Base-by-base conservation (phyloP, 2,888 invertebrate genomes). In the Dendrolimus houi region DNA sequence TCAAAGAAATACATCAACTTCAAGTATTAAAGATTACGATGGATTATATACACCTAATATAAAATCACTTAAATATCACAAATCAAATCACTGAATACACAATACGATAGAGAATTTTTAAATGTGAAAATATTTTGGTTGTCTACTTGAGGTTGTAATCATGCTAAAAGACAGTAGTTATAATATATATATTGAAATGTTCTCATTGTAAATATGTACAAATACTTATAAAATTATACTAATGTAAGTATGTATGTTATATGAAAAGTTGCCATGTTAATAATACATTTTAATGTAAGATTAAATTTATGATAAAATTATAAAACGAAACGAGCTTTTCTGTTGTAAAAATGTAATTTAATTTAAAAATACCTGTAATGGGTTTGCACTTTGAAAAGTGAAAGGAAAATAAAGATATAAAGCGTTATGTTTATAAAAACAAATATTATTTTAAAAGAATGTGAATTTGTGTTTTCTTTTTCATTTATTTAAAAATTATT, bases 251-350 rank as follows among this genome's bases (percentile, higher is more conserved):
- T 68, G 72, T 74, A 76, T 72, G 71, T 73, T 77, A 74, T 73
- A 81, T 71, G 71, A 78, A 70, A 60, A 66, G 82, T 83, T 83
- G 83, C 83, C 83, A 83, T 82, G 81, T 74, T 66, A 59, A 57
- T 75, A 70, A 66, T 60, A 57, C 69, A 68, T 60, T 56, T 61
- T 57, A 62, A 59, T 59, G 55, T 61, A 65, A 57, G 58, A 60
- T 67, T 52, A 29, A 53, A 53, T 29, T 52, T 47, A 47, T 47
- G 10, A 17, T 17, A 17, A 17, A 17, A 17, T 17, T 47, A 47
- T 10, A 47, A 53, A 41, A 41, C 13, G 29, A 13, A 13, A 53
- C 40, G 40, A 41, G 17, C 40, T 42, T n/a, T 56, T 10, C 40
- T 52, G 41, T 40, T 13, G 41, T 12, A 56, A 12, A 41, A 47